Conservation (phyloP, 2,888 invertebrate genomes). For the Cryptocheilus praepositus region DNA sequence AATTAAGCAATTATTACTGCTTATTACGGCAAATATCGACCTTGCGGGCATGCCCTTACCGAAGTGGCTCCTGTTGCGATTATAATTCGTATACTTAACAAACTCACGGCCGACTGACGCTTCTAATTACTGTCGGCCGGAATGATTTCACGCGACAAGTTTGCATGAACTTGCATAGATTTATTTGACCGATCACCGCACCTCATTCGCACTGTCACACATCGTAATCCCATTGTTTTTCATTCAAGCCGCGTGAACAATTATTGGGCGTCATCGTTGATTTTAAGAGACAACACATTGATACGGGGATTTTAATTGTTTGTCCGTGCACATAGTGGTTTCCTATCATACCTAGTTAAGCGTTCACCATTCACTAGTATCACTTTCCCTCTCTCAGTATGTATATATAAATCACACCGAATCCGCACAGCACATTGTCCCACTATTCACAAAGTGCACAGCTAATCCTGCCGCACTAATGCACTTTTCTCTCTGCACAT, state of each 20-base stretch:
- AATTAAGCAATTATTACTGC: conserved; percentile 69
- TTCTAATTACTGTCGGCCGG: background rate
- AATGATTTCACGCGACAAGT: conserved; percentile 11
- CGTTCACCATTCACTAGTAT: background rate
- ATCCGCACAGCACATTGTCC: conserved; percentile 15
- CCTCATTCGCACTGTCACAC: too few species aligned
- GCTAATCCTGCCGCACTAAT: conserved; percentile 51
- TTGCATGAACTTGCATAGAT: too few species aligned
- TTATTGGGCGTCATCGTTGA: too few species aligned
- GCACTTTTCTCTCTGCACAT: conserved; percentile 59
- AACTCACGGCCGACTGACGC: background rate
- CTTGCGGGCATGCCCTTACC: conserved; percentile 23
- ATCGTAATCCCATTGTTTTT: too few species aligned
- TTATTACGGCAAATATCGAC: conserved; percentile 61
- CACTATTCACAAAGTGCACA: conserved; percentile 22
- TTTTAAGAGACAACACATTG: too few species aligned
- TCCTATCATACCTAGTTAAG: background rate
- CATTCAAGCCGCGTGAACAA: too few species aligned
- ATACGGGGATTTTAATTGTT: background rate
- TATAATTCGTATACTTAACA: conserved; percentile 39
- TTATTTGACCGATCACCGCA: too few species aligned
- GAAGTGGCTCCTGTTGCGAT: conserved; percentile 30
- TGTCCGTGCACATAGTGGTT: background rate
- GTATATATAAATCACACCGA: conserved; percentile 13
- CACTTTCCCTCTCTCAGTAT: background rate